Evolutionary conservation across 2,113 vertebrate genomes (phyloP).

Genomic region (Clinocottus analis): DNA sequence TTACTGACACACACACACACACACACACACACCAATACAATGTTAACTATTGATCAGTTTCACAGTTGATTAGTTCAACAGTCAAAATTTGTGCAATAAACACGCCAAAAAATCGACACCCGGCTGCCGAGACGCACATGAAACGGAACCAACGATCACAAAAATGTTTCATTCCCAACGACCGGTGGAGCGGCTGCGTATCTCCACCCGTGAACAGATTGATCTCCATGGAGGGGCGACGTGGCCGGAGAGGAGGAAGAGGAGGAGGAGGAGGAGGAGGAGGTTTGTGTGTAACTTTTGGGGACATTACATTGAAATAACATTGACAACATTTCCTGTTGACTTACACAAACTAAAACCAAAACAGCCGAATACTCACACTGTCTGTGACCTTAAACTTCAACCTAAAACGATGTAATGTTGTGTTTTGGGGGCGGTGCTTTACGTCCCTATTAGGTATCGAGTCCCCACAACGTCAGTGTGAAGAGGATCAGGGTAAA

Average conservation of each 20-base stretch:
- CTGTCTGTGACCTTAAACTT: no score
- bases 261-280: no score
- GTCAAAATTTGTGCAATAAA: background rate
- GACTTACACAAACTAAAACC: no score
- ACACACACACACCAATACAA: slow-evolving; percentile 17
- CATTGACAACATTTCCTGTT: no score
- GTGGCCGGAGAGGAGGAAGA: slow-evolving; percentile 20
- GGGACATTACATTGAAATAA: no score
- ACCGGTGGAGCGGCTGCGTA: background rate
- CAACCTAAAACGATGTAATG: no score
- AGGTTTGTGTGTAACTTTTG: no score
- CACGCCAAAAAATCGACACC: background rate
- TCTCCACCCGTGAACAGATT: slow-evolving; percentile 30
- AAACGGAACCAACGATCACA: background rate
- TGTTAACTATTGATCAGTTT: slow-evolving; percentile 48
- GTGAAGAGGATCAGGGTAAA: no score
- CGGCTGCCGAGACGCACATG: background rate
- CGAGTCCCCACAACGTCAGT: no score
- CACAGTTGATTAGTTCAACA: slow-evolving; percentile 40
- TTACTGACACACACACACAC: slow-evolving; percentile 4
- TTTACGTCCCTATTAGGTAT: no score
- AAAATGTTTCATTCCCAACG: background rate
- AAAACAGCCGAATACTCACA: no score
- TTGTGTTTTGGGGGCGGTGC: no score
- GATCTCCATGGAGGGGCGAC: slow-evolving; percentile 43